Percentiles rank a stretch among this genome's conserved stretches.
phyloP scores from a whole-genome alignment of 2,113 vertebrate genomes.

The Rhea americana region DNA sequence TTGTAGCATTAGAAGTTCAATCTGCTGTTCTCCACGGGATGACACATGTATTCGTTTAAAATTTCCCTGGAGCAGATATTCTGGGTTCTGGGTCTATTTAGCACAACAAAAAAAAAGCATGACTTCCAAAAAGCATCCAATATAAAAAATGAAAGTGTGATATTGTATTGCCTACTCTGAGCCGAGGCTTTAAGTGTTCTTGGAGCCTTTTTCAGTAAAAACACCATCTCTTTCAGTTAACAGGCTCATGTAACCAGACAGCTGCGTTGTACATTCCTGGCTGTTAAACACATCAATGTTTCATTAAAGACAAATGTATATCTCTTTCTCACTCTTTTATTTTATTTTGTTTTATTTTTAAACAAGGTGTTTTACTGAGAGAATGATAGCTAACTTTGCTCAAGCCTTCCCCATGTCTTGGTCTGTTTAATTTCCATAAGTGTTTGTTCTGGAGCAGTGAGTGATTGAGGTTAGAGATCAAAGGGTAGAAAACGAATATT shows the following conservation, averaged over 20 bases:
- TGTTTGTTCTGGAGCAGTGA: slow-evolving; percentile 62
- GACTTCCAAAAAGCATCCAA: slow-evolving; percentile 28
- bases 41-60: slow-evolving; percentile 55
- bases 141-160: slow-evolving; percentile 41
- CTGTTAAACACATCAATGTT: slow-evolving; percentile 33
- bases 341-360: neutral
- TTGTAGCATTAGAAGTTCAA: neutral
- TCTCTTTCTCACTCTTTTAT: neutral
- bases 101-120: neutral
- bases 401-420: neutral
- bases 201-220: slow-evolving; percentile 6
- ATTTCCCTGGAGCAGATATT: slow-evolving; percentile 8
- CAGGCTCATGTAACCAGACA: neutral
- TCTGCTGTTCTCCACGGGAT: neutral
- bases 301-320: slow-evolving; percentile 27
- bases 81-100: slow-evolving; percentile 35
- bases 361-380: neutral
- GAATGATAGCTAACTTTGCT: neutral
- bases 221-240: neutral
- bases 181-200: slow-evolving; percentile 19
- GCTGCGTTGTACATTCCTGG: slow-evolving; percentile 23
- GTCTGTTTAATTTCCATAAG: slow-evolving; percentile 26
- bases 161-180: neutral
- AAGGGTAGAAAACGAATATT: slow-evolving; percentile 55
- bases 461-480: slow-evolving; percentile 58